phyloP scores from a whole-genome alignment of 2,113 vertebrate species.

The Hippolais icterina region DNA sequence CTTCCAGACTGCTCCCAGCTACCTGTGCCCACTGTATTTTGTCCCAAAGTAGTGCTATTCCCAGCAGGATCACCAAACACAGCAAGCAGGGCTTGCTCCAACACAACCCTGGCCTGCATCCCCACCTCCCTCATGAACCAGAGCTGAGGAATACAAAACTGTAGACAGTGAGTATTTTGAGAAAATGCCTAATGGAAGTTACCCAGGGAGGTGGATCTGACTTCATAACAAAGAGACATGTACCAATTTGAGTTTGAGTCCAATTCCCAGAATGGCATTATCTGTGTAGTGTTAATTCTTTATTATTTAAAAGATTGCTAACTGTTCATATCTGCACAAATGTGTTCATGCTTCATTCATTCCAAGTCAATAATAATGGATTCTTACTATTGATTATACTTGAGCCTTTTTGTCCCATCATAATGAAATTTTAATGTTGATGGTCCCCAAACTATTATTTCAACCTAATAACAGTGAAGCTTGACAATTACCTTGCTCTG shows the following conservation, averaged over 20 bases:
- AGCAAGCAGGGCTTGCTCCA: background rate
- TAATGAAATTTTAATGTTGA: slow-evolving; percentile 91
- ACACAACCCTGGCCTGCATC: background rate
- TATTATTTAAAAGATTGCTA: slow-evolving; percentile 71
- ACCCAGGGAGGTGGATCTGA: slow-evolving; percentile 22
- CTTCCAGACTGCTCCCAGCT: background rate
- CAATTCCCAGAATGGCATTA: slow-evolving; percentile 68
- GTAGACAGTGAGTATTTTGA: background rate
- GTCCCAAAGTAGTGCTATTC: background rate
- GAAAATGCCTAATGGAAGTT: slow-evolving; percentile 39
- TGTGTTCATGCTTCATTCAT: slow-evolving; percentile 72
- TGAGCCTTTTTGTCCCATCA: slow-evolving; percentile 90
- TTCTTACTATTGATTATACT: slow-evolving; percentile 90
- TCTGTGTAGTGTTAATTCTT: slow-evolving; percentile 70
- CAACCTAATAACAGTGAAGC: slow-evolving; percentile 81
- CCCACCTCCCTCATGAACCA: background rate
- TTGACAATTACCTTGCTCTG: slow-evolving; percentile 87
- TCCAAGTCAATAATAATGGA: slow-evolving; percentile 83
- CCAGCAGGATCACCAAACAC: background rate
- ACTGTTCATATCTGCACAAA: slow-evolving; percentile 66
- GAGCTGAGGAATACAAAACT: background rate
- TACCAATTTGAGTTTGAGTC: slow-evolving; percentile 43
- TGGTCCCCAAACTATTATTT: slow-evolving; percentile 83
- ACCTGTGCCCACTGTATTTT: rapidly evolving
- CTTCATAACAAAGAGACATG: slow-evolving; percentile 37